Percentiles rank a stretch among this genome's conserved stretches.
phyloP scores from a whole-genome alignment of 2,113 vertebrate genomes.

The Galbula dea region DNA sequence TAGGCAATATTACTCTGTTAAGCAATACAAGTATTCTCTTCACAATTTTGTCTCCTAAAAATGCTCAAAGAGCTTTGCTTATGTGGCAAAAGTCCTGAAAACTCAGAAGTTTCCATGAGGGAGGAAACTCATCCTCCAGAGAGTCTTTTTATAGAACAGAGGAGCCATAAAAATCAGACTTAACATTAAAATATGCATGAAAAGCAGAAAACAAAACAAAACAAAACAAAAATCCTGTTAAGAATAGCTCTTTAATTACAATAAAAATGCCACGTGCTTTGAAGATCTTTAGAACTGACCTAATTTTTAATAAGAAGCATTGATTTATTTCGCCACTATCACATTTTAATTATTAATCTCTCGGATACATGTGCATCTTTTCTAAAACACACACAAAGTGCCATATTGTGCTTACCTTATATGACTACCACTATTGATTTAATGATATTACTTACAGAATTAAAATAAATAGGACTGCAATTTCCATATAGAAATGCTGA shows the following conservation, averaged over 20 bases:
- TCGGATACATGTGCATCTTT: conserved; percentile 61
- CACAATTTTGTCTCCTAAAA: background rate
- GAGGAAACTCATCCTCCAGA: background rate
- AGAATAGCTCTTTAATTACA: conserved; percentile 9
- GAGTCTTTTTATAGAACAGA: background rate
- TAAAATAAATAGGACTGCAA: conserved; percentile 11
- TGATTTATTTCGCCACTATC: conserved; percentile 51
- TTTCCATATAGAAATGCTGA: conserved; percentile 42
- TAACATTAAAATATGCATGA: background rate
- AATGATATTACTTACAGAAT: conserved; percentile 19
- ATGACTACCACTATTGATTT: conserved; percentile 33
- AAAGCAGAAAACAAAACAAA: conserved; percentile 7
- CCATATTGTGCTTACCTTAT: conserved; percentile 25
- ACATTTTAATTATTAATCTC: conserved; percentile 63
- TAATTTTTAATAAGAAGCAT: conserved; percentile 67
- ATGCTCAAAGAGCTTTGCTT: background rate
- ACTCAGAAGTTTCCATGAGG: background rate
- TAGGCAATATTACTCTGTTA: background rate
- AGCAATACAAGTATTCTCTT: background rate
- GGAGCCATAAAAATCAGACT: background rate
- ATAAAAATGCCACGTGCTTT: conserved; percentile 15
- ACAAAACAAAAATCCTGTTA: background rate
- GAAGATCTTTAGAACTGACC: conserved; percentile 41
- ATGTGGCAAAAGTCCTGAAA: background rate
- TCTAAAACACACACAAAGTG: conserved; percentile 49